Evolutionary conservation across 2,113 vertebrate species (phyloP), one percentile per base, ranked within the genome.

Genomic region (Muscicapa adusta): DNA sequence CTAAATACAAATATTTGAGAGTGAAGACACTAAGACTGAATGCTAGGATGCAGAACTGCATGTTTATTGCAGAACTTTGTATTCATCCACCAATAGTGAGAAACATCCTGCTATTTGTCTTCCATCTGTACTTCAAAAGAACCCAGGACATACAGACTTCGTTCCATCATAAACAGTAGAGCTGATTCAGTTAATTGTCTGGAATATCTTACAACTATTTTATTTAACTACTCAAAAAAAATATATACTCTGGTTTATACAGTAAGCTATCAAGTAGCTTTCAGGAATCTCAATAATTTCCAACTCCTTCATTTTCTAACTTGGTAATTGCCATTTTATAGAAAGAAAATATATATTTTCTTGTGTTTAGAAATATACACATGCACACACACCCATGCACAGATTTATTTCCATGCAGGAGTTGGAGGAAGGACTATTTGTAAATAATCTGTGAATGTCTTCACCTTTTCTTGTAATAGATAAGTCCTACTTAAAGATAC

Each of bases 51-150:
- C 5, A 63, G 38, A 88, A 62, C 5, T 51, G 25, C 60, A 48
- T 4, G 3, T 67, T 54, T 43, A 65, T 28, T 28, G 38, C 61
- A 87, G 76, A 78, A 74, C 34, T 66, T 58, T 26, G 10, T 13
- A 43, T 57, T 75, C 34, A 72, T 67, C 24, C n/a, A 60, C 34
- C 51, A 67, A 77, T 34, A 74, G 33, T 29, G 28, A 91, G 29
- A 91, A 88, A 80, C 33, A 70, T n/a, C 50, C 85, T 80, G 47
- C 33, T 77, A 26, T 53, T 84, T 84, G 63, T 74, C 38, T 74
- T 56, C 47, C 20, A 28, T 9, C 2, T 60, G 47, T 67, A 80
- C 60, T 89, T 91, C 63, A 91, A 36, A 88, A 81, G 60, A 67
- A 85, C 9, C 5, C 15, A 63, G 17, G 45, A 16, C 19, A 47